These are phyloP conservation scores for Leucania comma DNA, from an alignment of 2,888 invertebrate genomes.

Conservation along the genomic window DNA sequence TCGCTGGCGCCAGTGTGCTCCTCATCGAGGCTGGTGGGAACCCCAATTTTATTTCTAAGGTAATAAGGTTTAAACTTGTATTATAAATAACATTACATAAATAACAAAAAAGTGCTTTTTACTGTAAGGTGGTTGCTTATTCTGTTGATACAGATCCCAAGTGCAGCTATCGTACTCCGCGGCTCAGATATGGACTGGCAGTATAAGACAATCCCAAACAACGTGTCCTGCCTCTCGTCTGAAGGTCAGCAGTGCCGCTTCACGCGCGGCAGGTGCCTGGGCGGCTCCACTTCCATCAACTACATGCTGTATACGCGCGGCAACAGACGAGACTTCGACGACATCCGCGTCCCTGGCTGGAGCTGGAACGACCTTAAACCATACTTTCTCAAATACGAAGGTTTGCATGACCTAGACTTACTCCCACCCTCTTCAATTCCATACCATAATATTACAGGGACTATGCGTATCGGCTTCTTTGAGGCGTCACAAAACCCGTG, in stretches of 20 bases:
- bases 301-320: slow-evolving; percentile 83
- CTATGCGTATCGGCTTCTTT: slow-evolving; percentile 74
- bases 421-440: slow-evolving; percentile 74
- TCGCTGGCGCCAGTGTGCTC: slow-evolving; percentile 71
- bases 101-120: background rate
- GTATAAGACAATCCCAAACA: slow-evolving; percentile 76
- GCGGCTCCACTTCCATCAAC: slow-evolving; percentile 82
- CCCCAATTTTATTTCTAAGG: slow-evolving; percentile 68
- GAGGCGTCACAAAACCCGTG: slow-evolving; percentile 73
- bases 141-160: slow-evolving; percentile 72
- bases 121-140: slow-evolving; percentile 1
- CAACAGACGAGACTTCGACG: slow-evolving; percentile 74
- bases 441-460: slow-evolving; percentile 79
- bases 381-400: slow-evolving; percentile 79
- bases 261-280: slow-evolving; percentile 79
- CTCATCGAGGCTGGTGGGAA: slow-evolving; percentile 79
- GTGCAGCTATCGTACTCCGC: slow-evolving; percentile 63
- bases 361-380: slow-evolving; percentile 76
- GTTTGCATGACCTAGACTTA: slow-evolving; percentile 67
- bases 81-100: background rate
- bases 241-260: slow-evolving; percentile 71
- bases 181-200: slow-evolving; percentile 77
- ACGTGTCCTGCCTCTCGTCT: slow-evolving; percentile 76
- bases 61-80: slow-evolving; percentile 29
- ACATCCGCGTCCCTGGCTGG: slow-evolving; percentile 76